Base-by-base conservation (phyloP, 1,140 invertebrate genomes). In the Galleria mellonella region DNA sequence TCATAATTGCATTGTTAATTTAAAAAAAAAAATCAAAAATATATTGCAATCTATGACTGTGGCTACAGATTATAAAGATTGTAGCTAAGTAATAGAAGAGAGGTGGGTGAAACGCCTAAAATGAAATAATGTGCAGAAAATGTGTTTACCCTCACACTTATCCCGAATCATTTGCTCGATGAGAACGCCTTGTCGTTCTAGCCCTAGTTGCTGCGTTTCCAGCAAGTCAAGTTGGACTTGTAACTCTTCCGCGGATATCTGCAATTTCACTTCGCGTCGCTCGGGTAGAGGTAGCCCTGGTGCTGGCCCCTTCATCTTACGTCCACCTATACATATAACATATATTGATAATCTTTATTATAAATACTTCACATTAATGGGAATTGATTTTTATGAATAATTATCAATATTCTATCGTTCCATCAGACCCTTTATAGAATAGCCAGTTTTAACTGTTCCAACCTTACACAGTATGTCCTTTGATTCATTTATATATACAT, bases 111-210 rank as follows among this genome's bases (percentile, higher is more conserved):
- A 15, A 31, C 1, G 15, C 11, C n/a, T 14, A 14, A 42, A 37
- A 43, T 51, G 2, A 43, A 39, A 52, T 39, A 40, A 53, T 47
- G 65, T 62, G 57, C 60, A 44, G 36, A 30, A 31, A 35, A 13
- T 14, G 36, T 49, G 50, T 67, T 74, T 79, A 56, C 88, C 88
- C 86, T 94, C 92, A 67, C 91, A 93, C 71, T 93, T 91, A 61
- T 91, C 90, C 48, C 95, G 88, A 51, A 98, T 98, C 64, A 93
- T 91, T 71, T 94, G 90, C 76, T 98, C 96, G 41, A 98, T 87
- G 40, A 92, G 89, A 3, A 97, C 93, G 29, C 96, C 96, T 75
- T 97, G 94, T 35, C 92, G 90, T 75, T 97, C 96, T 15, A 97
- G 87, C n/a, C 94, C 95, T 57, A 93, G 92, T 62, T 96, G 93